A percentile compares a stretch with the other conserved stretches of the same genome.
Evolutionary conservation across 1,140 invertebrate species (phyloP).

Genomic region (Tetramorium parvispinum): DNA sequence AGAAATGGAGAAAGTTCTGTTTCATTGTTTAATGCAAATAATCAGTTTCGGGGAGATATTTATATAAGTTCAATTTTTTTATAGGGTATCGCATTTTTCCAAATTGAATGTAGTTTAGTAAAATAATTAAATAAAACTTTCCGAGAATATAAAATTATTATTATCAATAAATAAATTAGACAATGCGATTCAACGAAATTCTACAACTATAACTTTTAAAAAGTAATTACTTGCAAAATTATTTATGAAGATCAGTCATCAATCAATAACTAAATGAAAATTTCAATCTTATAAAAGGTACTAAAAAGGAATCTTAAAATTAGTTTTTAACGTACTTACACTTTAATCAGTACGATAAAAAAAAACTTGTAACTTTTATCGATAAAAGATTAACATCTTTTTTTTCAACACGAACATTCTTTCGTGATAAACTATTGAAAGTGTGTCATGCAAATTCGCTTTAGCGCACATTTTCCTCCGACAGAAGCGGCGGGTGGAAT

Average conservation of each 20-base stretch:
- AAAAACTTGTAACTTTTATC: neutral
- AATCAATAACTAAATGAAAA: neutral
- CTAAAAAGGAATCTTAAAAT: neutral
- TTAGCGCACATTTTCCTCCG: slow-evolving; percentile 11
- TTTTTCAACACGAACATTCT: neutral
- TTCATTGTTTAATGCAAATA: neutral
- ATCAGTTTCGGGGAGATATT: neutral
- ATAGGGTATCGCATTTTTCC: no score
- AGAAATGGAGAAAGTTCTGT: neutral
- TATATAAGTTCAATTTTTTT: neutral
- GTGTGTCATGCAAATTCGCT: slow-evolving; percentile 1
- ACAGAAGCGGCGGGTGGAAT: slow-evolving; percentile 44
- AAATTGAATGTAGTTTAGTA: no score
- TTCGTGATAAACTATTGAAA: neutral
- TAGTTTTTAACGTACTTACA: neutral
- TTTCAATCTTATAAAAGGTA: neutral
- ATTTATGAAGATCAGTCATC: neutral
- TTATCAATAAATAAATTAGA: neutral
- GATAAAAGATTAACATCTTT: neutral
- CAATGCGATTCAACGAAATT: neutral
- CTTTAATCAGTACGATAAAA: neutral
- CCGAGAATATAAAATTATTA: no score
- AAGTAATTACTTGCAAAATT: neutral
- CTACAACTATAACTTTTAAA: neutral
- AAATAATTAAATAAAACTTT: no score